Evolutionary conservation across 2,888 invertebrate species (phyloP), one percentile per base, ranked within the genome.

Genomic region (Cheilosia pagana): DNA sequence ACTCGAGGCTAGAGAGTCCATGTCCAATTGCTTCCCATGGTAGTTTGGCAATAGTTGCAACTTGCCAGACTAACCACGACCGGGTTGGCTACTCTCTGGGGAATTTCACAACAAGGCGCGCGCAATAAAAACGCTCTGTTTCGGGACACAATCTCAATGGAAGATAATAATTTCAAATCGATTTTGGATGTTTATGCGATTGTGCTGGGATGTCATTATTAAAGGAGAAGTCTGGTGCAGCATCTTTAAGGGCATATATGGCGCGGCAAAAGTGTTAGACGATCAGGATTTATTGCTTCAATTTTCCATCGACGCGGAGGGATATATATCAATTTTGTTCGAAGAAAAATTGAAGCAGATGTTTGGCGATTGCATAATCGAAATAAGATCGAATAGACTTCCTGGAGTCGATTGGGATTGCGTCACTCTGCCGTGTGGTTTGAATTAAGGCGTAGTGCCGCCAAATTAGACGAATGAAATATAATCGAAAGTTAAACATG

Each of bases 21-120:
- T 79, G 79, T 85, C 83, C 83, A 57, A 76, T 67, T 79, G 74
- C 75, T 85, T 85, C 85, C 75, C 85, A 85, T 81, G 71, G 35
- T 55, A 48, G 70, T 85, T 75, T 85, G 71, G 81, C 71, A 85
- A 85, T 25, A 62, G 25, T 67, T 60, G 63, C 53, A 53, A 48
- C 41, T 16, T 21, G 52, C 23, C 31, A 31, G 43, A n/a, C n/a
- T 6, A 35, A 57, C 25, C 19, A 55, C 50, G 28, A 53, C 3
- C 35, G 35, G 35, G 12, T 4, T 35, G 75, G 57, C 75, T 65
- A 85, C 41, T 59, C 59, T 77, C 45, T 35, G 68, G 63, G 65
- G 41, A 35, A 71, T 85, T 85, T 81, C 85, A 60, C 81, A 85
- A 85, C 10, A 65, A 52, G n/a, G 28, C 48, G 31, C 63, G 23